phyloP scores from a whole-genome alignment of 2,113 vertebrate genomes.

The Sakesphorus luctuosus region DNA sequence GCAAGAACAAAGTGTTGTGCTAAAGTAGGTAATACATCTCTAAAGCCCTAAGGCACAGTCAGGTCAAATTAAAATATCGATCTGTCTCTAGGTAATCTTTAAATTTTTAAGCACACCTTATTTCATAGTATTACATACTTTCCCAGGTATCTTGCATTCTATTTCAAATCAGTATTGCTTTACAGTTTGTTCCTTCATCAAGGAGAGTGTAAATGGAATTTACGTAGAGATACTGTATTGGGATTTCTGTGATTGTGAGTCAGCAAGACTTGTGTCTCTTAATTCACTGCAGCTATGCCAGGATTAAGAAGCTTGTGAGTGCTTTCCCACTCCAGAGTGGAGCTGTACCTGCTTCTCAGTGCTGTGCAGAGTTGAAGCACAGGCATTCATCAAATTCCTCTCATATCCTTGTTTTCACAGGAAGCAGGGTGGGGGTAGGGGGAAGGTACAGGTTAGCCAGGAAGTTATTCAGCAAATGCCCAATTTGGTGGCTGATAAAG shows the following conservation, averaged over 20 bases:
- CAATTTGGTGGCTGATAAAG: not conserved
- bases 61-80: not conserved
- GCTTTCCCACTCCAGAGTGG: not conserved
- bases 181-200: not conserved
- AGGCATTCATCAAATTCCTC: not conserved
- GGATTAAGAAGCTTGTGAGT: not conserved
- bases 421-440: not conserved
- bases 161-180: not conserved
- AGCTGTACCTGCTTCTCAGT: not conserved
- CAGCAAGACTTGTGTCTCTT: slow-evolving; percentile 19
- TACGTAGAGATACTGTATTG: not conserved
- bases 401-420: not conserved
- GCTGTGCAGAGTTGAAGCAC: not conserved
- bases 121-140: not conserved
- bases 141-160: not conserved
- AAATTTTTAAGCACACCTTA: not conserved
- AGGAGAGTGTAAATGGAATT: not conserved
- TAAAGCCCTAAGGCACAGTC: not conserved
- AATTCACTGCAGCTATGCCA: not conserved
- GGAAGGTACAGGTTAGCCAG: not conserved
- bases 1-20: not conserved
- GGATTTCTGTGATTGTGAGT: not conserved
- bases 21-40: not conserved
- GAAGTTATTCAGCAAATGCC: not conserved
- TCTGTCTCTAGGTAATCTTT: not conserved